phyloP scores from a whole-genome alignment of 1,140 invertebrate genomes.

The Neodiprion fabricii region DNA sequence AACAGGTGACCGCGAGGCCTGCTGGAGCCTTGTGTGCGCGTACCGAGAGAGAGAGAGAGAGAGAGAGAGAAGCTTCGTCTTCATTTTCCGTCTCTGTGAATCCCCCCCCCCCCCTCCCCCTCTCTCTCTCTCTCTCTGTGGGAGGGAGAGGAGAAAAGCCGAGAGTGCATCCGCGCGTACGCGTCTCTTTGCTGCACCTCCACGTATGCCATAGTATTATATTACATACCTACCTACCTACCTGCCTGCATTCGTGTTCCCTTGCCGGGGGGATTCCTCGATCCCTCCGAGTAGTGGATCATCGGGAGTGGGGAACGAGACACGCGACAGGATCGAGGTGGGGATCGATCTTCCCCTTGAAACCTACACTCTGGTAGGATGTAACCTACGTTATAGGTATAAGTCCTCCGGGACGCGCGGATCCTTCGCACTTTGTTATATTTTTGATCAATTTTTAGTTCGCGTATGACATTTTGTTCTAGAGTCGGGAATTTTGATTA shows the following conservation, averaged over 20 bases:
- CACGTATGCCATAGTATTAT: neutral
- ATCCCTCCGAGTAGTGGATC: neutral
- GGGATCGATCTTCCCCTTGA: conserved; percentile 40
- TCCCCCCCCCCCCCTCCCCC: neutral
- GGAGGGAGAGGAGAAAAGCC: neutral
- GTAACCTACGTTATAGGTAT: neutral
- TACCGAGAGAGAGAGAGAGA: no score
- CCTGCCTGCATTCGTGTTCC: neutral
- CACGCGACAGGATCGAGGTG: conserved; percentile 52
- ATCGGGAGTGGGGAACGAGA: conserved; percentile 55
- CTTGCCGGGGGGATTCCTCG: neutral
- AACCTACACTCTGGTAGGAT: conserved; percentile 22
- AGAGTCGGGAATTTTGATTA: no score
- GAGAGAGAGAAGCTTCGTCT: neutral
- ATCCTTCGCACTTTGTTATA: neutral
- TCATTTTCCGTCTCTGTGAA: neutral
- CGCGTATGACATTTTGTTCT: no score
- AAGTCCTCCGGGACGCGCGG: neutral
- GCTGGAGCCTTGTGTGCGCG: no score
- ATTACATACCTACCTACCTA: neutral
- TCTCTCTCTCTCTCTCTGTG: neutral
- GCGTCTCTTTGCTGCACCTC: conserved; percentile 17
- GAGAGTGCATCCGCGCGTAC: conserved; percentile 13
- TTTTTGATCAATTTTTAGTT: neutral
- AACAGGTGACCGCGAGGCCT: conserved; percentile 20